Conservation (phyloP, 2,888 invertebrate genomes). For the Nematopogon swammerdamellus region DNA sequence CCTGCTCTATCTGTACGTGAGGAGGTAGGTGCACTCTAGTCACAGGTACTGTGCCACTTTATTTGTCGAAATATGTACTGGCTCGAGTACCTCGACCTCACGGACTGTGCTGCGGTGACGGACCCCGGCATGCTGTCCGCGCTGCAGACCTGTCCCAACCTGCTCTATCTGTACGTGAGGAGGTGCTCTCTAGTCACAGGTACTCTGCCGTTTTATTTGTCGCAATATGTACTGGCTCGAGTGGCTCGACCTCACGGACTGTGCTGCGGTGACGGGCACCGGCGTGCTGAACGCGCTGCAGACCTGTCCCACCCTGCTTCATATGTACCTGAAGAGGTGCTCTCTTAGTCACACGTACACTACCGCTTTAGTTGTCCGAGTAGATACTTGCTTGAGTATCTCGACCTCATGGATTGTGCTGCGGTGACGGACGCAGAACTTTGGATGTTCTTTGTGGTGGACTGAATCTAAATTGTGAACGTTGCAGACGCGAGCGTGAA, state of each 20-base stretch:
- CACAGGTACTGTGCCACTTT: slow-evolving; percentile 59
- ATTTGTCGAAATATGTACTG: slow-evolving; percentile 76
- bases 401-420: slow-evolving; percentile 86
- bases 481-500: slow-evolving; percentile 85
- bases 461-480: no score
- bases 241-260: slow-evolving; percentile 89
- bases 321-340: slow-evolving; percentile 85
- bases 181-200: slow-evolving; percentile 86
- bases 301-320: slow-evolving; percentile 83
- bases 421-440: slow-evolving; percentile 82
- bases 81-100: slow-evolving; percentile 77
- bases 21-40: slow-evolving; percentile 85
- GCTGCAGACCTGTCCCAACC: slow-evolving; percentile 82
- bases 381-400: slow-evolving; percentile 74
- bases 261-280: slow-evolving; percentile 77
- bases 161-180: slow-evolving; percentile 83
- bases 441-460: no score
- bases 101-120: slow-evolving; percentile 82
- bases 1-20: slow-evolving; percentile 79
- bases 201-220: slow-evolving; percentile 50
- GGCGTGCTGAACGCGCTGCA: slow-evolving; percentile 81
- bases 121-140: slow-evolving; percentile 82
- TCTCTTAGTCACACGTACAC: slow-evolving; percentile 78
- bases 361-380: slow-evolving; percentile 57
- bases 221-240: slow-evolving; percentile 78